Evolutionary conservation across 2,113 vertebrate species (phyloP).

Genomic region (Pseudopodoces humilis): DNA sequence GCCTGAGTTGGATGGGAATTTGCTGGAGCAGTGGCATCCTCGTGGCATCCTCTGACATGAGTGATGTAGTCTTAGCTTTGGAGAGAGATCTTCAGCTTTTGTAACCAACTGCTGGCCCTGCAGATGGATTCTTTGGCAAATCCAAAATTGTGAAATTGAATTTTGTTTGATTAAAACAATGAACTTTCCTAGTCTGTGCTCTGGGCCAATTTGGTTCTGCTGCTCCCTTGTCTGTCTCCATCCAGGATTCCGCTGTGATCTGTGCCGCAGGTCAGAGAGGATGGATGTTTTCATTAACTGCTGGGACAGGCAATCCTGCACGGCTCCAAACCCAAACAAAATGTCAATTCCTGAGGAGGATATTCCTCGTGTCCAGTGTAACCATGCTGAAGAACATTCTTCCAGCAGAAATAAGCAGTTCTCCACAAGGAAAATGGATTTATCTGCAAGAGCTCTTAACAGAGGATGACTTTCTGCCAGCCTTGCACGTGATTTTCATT

Average conservation of each 20-base stretch:
- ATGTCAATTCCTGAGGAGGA: background rate
- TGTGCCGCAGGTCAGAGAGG: background rate
- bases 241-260: background rate
- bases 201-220: background rate
- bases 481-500: background rate
- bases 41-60: background rate
- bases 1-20: background rate
- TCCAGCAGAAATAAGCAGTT: background rate
- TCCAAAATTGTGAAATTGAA: background rate
- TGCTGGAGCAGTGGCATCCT: background rate
- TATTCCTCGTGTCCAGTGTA: background rate
- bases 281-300: background rate
- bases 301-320: background rate
- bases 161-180: background rate
- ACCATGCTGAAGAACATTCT: background rate
- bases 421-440: background rate
- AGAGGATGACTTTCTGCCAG: background rate
- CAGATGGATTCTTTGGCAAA: background rate
- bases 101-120: background rate
- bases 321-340: background rate
- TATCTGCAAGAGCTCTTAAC: background rate
- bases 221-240: background rate
- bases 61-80: rapidly evolving
- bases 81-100: background rate
- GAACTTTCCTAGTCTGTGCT: background rate